Evolutionary conservation across 2,797 vertebrate species (phyloP), one percentile per base, ranked within the genome.

Genomic region (Anguilla pacifica): DNA sequence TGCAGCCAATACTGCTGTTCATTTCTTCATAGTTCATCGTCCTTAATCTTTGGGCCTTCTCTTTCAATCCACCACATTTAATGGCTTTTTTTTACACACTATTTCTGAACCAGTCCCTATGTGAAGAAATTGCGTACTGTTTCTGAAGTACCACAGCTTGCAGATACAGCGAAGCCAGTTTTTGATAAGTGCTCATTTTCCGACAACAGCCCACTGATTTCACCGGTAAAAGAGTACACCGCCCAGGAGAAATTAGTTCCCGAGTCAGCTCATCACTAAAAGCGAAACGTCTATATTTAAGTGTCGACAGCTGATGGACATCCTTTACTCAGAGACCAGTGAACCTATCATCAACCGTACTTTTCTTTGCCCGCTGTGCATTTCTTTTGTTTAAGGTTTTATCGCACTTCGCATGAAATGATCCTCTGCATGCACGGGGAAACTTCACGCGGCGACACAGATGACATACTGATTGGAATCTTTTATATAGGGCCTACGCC

Each of bases 131-230:
- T 83, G 84, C 61, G 43, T 46, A 59, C 74, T 46, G 43, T 13
- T 46, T 67, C n/a, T 86, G 87, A 49, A 85, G 67, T 81, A 49
- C 35, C 28, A 28, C 28, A 13, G 28, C 67, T 57, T 2, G n/a
- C 81, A 67, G 31, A 51, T 43, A 74, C 35, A 59, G 72, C 39
- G 84, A 49, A 19, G 70, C 59, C 1, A 51, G 35, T 70, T 86
- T 86, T 86, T 85, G 67, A 82, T 28, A 81, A 57, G 61, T 86
- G 57, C 77, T 74, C 43, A 70, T 61, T 67, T 79, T 55, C 59
- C 43, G 61, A 88, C 57, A 88, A 83, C 10, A 51, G 59, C 74
- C 59, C 55, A 72, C 35, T 53, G 28, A 81, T 88, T 86, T 82
- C 31, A 67, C 19, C 59, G n/a, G 28, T 7, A 19, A 88, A 67